Evolutionary conservation across 2,113 vertebrate genomes (phyloP).

Genomic region (Poeciliopsis occidentalis): DNA sequence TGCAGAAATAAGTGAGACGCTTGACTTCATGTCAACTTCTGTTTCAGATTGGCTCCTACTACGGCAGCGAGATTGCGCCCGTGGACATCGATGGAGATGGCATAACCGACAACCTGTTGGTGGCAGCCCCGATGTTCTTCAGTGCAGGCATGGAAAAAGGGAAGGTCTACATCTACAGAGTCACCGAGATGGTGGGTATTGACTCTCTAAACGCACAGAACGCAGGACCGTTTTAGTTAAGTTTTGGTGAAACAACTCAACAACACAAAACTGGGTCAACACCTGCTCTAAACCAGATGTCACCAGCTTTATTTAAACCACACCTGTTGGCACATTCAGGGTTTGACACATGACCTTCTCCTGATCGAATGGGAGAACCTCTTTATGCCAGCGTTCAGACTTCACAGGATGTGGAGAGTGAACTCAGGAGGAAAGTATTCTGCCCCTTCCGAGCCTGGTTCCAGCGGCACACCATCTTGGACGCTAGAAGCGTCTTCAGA

Average conservation of each 20-base stretch:
- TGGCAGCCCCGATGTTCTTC: conserved; percentile 97
- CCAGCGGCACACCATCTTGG: conserved; percentile 53
- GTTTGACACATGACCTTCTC: conserved; percentile 56
- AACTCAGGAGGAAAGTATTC: conserved; percentile 79
- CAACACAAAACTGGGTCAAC: conserved; percentile 31
- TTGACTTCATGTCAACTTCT: neutral
- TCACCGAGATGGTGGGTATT: conserved; percentile 81
- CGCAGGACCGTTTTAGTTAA: conserved; percentile 12
- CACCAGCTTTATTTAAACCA: conserved; percentile 18
- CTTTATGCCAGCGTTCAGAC: conserved; percentile 38
- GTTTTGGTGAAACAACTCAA: neutral
- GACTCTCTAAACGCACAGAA: conserved; percentile 3
- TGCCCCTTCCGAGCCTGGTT: conserved; percentile 59
- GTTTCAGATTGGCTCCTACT: conserved; percentile 95
- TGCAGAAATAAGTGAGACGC: too few relatives aligned
- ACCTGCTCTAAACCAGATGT: conserved; percentile 63
- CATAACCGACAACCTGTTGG: conserved; percentile 88
- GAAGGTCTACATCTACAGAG: conserved; percentile 88
- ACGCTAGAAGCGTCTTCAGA: conserved; percentile 62
- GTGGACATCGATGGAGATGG: conserved; percentile 87
- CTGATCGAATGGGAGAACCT: conserved; percentile 43
- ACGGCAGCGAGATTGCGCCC: conserved; percentile 91
- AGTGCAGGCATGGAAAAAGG: conserved; percentile 90
- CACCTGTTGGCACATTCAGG: conserved; percentile 38
- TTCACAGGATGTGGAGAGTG: conserved; percentile 57